Evolutionary conservation across 1,140 invertebrate genomes (phyloP).

Genomic region (Pentalonia nigronervosa): DNA sequence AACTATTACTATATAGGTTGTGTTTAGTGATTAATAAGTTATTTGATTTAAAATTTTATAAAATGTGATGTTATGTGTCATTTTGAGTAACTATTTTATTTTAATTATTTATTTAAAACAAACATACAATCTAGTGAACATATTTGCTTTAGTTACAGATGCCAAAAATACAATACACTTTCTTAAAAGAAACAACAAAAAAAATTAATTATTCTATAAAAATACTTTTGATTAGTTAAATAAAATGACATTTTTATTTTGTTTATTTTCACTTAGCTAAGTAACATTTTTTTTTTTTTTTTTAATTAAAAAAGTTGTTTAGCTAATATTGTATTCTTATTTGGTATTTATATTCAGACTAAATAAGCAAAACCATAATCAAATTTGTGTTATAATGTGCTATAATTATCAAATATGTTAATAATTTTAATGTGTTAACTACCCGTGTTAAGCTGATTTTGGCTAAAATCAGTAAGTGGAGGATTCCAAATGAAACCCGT

Average conservation of each 20-base stretch:
- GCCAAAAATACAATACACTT: background rate
- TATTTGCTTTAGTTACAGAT: background rate
- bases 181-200: background rate
- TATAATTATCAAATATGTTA: constrained; percentile 41
- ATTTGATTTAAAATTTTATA: background rate
- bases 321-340: background rate
- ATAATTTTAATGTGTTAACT: constrained; percentile 56
- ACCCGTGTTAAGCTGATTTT: constrained; percentile 51
- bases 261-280: background rate
- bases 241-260: background rate
- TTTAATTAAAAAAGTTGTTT: constrained; percentile 41
- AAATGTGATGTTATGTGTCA: background rate
- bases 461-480: constrained; percentile 40
- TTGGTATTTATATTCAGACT: background rate
- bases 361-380: constrained; percentile 18
- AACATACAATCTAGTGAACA: background rate
- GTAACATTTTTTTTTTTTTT: background rate
- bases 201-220: background rate
- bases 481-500: constrained; percentile 33
- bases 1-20: background rate
- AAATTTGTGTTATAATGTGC: constrained; percentile 45
- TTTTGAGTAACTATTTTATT: background rate
- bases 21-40: background rate
- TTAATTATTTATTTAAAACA: constrained; percentile 5
- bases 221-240: background rate